These are phyloP conservation scores for Asbolus verrucosus DNA, from an alignment of 1,140 invertebrate species.

Conservation along the genomic window DNA sequence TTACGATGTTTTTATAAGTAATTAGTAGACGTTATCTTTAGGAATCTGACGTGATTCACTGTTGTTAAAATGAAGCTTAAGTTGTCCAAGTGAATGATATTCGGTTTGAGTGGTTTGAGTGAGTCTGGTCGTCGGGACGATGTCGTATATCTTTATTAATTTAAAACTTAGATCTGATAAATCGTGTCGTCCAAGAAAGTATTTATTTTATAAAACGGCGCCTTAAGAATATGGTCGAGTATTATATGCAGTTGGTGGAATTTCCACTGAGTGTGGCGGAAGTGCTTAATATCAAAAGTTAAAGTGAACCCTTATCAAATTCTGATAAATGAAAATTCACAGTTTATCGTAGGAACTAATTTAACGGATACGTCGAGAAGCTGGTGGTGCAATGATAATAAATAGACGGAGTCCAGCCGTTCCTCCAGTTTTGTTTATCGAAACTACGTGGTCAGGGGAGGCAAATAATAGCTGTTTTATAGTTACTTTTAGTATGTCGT, in stretches of 20 bases:
- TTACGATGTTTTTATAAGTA: too few relatives aligned
- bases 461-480: constrained; percentile 49
- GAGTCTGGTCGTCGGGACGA: constrained; percentile 18
- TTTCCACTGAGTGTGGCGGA: constrained; percentile 46
- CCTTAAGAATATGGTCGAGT: constrained; percentile 43
- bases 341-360: constrained; percentile 43
- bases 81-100: constrained; percentile 10
- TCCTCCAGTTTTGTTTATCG: constrained; percentile 45
- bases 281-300: constrained; percentile 53
- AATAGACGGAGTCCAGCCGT: constrained; percentile 30
- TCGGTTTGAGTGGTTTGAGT: constrained; percentile 8
- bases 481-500: constrained; percentile 50
- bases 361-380: constrained; percentile 42
- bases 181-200: constrained; percentile 46
- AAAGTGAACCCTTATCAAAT: constrained; percentile 53
- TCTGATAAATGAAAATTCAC: constrained; percentile 40
- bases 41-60: neutral
- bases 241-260: constrained; percentile 49
- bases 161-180: constrained; percentile 56
- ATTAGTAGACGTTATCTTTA: constrained; percentile 3
- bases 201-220: constrained; percentile 49
- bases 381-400: constrained; percentile 35
- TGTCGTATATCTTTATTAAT: constrained; percentile 52
- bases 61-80: neutral
- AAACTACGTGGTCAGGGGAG: constrained; percentile 47